Evolutionary conservation across 2,797 vertebrate genomes (phyloP).

Genomic region (Pseudopleuronectes americanus): DNA sequence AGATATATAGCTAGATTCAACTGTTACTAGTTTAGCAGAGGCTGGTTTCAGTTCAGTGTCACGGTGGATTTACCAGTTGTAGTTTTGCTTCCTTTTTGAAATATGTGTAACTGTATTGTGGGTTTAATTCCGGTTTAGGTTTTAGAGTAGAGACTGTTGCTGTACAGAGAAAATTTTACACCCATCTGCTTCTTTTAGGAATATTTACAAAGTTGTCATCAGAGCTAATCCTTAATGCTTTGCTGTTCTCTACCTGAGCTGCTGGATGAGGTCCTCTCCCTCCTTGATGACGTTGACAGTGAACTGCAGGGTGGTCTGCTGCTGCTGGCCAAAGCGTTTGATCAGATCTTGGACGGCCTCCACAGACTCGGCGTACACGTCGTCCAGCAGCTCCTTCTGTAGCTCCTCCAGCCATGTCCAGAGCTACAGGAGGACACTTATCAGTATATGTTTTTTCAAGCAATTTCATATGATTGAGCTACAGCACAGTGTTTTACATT

Average conservation of each 20-base stretch:
- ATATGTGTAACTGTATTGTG: too few species aligned
- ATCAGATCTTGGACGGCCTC: conserved; percentile 98
- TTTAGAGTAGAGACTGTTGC: too few species aligned
- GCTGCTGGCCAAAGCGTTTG: conserved; percentile 97
- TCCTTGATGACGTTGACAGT: conserved; percentile 99
- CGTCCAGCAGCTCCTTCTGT: conserved; percentile 97
- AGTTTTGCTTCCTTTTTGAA: too few species aligned
- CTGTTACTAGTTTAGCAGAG: too few species aligned
- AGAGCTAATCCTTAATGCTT: not conserved
- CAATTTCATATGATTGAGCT: not conserved
- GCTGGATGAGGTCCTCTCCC: conserved; percentile 98
- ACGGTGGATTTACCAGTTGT: too few species aligned
- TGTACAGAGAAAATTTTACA: too few species aligned
- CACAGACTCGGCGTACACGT: conserved; percentile 97
- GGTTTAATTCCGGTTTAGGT: too few species aligned
- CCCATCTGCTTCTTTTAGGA: too few species aligned
- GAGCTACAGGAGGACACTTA: conserved; percentile 78
- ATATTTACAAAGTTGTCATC: not conserved
- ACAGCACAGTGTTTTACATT: too few species aligned
- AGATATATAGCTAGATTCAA: too few species aligned
- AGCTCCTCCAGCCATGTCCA: conserved; percentile 99
- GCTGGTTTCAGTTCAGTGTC: too few species aligned
- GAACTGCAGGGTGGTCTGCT: conserved; percentile 96
- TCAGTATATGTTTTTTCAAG: not conserved
- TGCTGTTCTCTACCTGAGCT: conserved; percentile 87